phyloP scores from a whole-genome alignment of 2,113 vertebrate genomes.

The Siphamia tubifer region DNA sequence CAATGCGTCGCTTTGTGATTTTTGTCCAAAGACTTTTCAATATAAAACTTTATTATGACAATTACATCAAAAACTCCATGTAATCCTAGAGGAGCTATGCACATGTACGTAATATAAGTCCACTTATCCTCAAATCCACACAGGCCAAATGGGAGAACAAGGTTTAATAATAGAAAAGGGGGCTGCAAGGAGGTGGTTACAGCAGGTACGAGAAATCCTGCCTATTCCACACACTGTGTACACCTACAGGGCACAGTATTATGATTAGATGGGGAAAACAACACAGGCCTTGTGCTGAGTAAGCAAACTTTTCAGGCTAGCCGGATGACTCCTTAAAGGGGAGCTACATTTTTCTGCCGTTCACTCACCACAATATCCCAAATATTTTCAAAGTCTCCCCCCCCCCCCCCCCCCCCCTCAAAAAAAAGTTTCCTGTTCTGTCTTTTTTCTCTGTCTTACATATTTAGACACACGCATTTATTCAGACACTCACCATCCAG shows the following conservation, averaged over 20 bases:
- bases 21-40: conserved; percentile 26
- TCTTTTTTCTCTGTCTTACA: conserved; percentile 1
- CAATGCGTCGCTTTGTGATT: conserved; percentile 6
- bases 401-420: too few relatives aligned
- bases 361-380: conserved; percentile 23
- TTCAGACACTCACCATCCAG: conserved; percentile 28
- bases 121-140: conserved; percentile 5
- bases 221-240: neutral
- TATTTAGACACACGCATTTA: conserved; percentile 6
- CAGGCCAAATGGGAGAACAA: neutral
- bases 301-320: conserved; percentile 14
- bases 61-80: conserved; percentile 6
- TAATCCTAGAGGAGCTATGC: conserved; percentile 12
- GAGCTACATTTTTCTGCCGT: conserved; percentile 12
- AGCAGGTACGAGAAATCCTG: conserved; percentile 3
- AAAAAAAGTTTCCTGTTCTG: neutral
- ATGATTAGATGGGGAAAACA: conserved; percentile 18
- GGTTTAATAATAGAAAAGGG: conserved; percentile 24
- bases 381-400: conserved; percentile 16
- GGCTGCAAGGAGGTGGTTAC: conserved; percentile 27
- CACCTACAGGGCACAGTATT: conserved; percentile 9
- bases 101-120: conserved; percentile 15
- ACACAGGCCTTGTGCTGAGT: conserved; percentile 11
- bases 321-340: neutral
- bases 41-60: conserved; percentile 35